These are phyloP conservation scores for Pygmarrhopalites habei DNA, from an alignment of 1,140 invertebrate species.

Conservation along the genomic window DNA sequence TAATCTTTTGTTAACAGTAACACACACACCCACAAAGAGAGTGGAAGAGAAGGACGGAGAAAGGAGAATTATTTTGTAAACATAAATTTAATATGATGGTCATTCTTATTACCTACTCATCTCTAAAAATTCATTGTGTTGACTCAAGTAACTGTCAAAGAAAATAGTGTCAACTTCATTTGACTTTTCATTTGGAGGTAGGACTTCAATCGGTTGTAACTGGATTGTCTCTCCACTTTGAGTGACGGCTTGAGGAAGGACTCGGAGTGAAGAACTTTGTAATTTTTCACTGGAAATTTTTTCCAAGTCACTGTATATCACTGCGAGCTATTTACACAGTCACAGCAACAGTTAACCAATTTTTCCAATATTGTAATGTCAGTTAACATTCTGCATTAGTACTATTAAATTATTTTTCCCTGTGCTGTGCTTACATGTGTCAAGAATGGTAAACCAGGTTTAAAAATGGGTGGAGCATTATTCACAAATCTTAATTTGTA, in stretches of 20 bases:
- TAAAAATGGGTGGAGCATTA: constrained; percentile 49
- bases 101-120: background rate
- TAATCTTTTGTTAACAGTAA: no score
- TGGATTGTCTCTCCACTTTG: constrained; percentile 20
- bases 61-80: background rate
- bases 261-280: constrained; percentile 37
- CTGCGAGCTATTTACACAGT: constrained; percentile 41
- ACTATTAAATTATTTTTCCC: constrained; percentile 40
- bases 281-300: constrained; percentile 41
- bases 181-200: background rate
- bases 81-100: background rate
- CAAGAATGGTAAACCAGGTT: constrained; percentile 51
- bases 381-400: background rate
- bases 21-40: no score
- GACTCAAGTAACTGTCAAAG: constrained; percentile 30
- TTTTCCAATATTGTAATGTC: background rate
- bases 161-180: background rate
- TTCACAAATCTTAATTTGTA: constrained; percentile 51
- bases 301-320: constrained; percentile 42
- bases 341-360: background rate
- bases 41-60: no score
- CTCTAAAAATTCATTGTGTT: background rate
- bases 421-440: constrained; percentile 50
- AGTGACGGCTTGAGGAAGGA: constrained; percentile 36
- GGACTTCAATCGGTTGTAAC: constrained; percentile 12